Evolutionary conservation across 2,113 vertebrate species (phyloP).

Genomic region (Atractosteus spatula): DNA sequence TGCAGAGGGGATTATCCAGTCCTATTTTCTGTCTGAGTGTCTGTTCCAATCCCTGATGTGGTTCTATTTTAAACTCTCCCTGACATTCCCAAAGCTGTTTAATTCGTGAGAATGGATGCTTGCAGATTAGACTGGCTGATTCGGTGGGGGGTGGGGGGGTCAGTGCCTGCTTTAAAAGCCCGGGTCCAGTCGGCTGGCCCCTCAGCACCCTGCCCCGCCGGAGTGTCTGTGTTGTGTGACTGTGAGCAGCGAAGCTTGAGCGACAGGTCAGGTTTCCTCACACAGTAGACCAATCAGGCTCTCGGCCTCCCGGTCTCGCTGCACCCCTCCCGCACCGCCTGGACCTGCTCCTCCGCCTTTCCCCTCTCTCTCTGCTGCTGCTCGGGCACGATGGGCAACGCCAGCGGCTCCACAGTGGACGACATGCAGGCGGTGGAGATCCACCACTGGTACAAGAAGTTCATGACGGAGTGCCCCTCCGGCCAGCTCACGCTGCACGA

Average conservation of each 20-base stretch:
- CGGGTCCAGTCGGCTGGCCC: not conserved
- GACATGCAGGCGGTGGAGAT: constrained; percentile 86
- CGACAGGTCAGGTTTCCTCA: constrained; percentile 31
- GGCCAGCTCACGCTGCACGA: constrained; percentile 86
- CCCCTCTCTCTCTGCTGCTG: not conserved
- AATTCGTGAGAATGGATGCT: constrained; percentile 43
- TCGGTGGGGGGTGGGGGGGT: constrained; percentile 22
- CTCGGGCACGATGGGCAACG: constrained; percentile 69
- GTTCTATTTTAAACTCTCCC: not conserved
- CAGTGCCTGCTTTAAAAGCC: constrained; percentile 50
- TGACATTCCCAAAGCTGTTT: constrained; percentile 41
- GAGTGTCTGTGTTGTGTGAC: constrained; percentile 45
- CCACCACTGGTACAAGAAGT: constrained; percentile 94
- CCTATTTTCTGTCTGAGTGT: not conserved
- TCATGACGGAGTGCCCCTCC: constrained; percentile 87
- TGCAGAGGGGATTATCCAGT: not conserved
- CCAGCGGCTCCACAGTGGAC: constrained; percentile 73
- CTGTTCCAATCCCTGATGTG: not conserved
- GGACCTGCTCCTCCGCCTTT: not conserved
- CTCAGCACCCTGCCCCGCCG: constrained; percentile 22
- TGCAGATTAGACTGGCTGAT: constrained; percentile 35
- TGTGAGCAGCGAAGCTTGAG: constrained; percentile 50
- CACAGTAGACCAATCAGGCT: constrained; percentile 60
- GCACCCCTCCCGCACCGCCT: not conserved
- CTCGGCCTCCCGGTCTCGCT: not conserved